Base-by-base conservation (phyloP, 2,888 invertebrate species). In the Cylloceria caligata region DNA sequence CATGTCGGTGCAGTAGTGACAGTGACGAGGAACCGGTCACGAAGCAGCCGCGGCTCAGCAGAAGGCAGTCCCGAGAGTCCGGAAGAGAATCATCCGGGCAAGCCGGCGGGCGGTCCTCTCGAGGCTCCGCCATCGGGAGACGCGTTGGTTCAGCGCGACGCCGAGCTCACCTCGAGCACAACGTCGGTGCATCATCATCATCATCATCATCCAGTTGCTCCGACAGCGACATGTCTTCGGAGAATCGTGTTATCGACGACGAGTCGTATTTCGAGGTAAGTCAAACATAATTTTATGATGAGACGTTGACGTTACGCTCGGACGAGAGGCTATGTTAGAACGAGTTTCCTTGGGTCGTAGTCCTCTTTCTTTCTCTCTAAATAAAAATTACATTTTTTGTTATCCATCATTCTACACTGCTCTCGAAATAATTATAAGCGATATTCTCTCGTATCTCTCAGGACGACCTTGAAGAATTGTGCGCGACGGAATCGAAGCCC, bases 21-120 rank as follows among this genome's bases (percentile, higher is more conserved):
- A 94, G 95, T 89, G 96, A 96, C 94, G 96, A 96, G 93, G 96
- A 96, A 90, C 96, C 97, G 67, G 95, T 95, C 72, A 94, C 95
- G 84, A 97, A 97, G 91, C 95, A 96, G 89, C 96, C 96, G n/a
- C 93, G 96, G 77, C 94, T 96, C 81, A 93, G 93, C 83, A 88
- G 87, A 68, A 84, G 88, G 81, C 88, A 87, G 83, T 87, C 87
- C 71, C 88, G 88, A 65, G 88, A 88, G 76, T 85, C 86, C 65
- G 86, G 82, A 74, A 85, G 71, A 86, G 88, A 88, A 52, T 76
- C 72, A 11, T 76, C 76, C 42, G 76, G 76, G 6, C 81, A 81
- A 27, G 49, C 60, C 85, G 82, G 24, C 83, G 83, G 36, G 45
- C 72, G 57, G 64, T 84, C 52, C 11, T 75, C 83, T 5, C 82